These are phyloP conservation scores for Ictalurus furcatus DNA, from an alignment of 2,113 vertebrate genomes.

Conservation along the genomic window DNA sequence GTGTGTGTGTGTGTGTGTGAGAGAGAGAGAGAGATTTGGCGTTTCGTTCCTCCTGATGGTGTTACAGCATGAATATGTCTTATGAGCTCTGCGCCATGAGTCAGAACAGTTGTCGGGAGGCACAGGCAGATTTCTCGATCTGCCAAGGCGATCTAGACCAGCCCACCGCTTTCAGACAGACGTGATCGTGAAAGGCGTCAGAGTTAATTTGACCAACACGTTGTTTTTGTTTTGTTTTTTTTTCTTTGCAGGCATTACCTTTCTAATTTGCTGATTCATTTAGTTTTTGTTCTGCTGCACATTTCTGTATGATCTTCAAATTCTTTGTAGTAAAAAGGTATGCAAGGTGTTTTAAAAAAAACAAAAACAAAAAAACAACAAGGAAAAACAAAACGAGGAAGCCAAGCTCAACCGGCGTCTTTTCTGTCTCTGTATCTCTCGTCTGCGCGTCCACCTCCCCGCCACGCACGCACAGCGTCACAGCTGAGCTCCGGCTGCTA, in stretches of 20 bases:
- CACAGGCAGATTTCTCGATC: slow-evolving; percentile 5
- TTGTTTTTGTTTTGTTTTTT: not conserved
- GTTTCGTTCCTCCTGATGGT: not conserved
- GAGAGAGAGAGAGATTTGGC: not conserved
- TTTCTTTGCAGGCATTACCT: not conserved
- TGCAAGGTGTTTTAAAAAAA: not conserved
- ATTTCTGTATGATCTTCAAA: not conserved
- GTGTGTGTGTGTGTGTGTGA: slow-evolving; percentile 1
- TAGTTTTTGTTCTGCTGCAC: not conserved
- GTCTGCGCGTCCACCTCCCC: slow-evolving; percentile 6
- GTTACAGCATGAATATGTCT: slow-evolving; percentile 6
- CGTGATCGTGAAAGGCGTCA: too few species aligned
- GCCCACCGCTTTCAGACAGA: not conserved
- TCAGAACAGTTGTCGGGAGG: slow-evolving; percentile 56
- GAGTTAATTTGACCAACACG: not conserved
- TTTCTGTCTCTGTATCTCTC: not conserved
- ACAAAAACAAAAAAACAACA: not conserved
- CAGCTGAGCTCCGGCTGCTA: slow-evolving; percentile 66
- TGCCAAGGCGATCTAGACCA: not conserved
- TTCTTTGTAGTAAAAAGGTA: not conserved
- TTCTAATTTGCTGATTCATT: not conserved
- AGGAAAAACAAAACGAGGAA: not conserved
- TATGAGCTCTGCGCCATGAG: slow-evolving; percentile 17
- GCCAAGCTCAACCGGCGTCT: not conserved
- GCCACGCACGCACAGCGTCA: slow-evolving; percentile 57